Conservation (phyloP, 2,797 vertebrate species). For the Dendrocincla tyrannina region DNA sequence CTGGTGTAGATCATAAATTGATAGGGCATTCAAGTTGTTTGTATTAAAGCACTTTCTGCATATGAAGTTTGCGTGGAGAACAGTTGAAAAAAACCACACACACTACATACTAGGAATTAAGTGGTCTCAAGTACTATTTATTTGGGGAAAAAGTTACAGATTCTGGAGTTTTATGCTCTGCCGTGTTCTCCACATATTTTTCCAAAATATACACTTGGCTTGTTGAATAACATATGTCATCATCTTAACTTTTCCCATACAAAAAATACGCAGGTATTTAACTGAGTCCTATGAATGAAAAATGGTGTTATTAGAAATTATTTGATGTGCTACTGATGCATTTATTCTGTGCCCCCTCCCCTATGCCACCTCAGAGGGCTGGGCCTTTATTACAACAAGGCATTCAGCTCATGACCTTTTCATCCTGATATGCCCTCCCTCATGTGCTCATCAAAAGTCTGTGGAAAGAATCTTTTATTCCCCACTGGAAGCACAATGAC, state of each 20-base stretch:
- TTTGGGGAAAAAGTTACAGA: neutral
- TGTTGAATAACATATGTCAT: neutral
- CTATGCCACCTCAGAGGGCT: neutral
- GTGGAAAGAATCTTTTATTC: neutral
- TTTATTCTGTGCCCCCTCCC: neutral
- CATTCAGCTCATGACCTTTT: neutral
- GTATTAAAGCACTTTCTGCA: neutral
- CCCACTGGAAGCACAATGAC: neutral
- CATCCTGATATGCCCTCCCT: neutral
- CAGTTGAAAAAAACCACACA: rapidly evolving
- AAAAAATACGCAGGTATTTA: neutral
- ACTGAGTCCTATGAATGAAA: neutral
- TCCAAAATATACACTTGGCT: neutral
- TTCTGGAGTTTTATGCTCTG: neutral
- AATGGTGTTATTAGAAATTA: neutral
- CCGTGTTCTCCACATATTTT: neutral
- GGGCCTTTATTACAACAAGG: neutral
- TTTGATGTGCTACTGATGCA: neutral
- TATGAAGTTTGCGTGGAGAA: neutral
- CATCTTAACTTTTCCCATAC: neutral
- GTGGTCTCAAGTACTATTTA: neutral
- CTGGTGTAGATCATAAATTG: neutral
- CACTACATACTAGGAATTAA: neutral
- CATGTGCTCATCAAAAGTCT: neutral
- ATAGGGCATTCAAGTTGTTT: neutral